Conservation (phyloP, 2,113 vertebrate species). For the Boulengeromyrus knoepffleri region DNA sequence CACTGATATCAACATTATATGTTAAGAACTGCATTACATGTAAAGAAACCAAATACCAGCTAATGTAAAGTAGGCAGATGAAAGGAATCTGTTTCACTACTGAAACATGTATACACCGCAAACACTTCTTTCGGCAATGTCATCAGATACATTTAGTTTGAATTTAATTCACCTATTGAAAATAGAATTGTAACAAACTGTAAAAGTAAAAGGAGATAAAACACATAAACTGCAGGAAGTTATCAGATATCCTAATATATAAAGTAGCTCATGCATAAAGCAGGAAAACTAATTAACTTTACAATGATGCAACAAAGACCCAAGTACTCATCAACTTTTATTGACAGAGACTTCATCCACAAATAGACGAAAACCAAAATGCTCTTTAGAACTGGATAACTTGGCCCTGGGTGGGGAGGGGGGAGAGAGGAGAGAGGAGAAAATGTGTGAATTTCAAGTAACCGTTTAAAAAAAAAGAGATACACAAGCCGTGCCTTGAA, state of each 20-base stretch:
- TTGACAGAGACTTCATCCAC: slow-evolving; percentile 3
- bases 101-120: not conserved
- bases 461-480: not conserved
- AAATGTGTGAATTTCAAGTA: not conserved
- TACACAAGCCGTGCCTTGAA: not conserved
- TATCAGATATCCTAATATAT: not conserved
- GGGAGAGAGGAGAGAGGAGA: not conserved
- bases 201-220: not conserved
- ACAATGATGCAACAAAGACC: not conserved
- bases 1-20: not conserved
- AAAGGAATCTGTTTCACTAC: not conserved
- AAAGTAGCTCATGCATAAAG: not conserved
- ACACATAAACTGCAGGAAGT: not conserved
- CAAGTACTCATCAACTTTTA: not conserved
- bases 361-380: not conserved
- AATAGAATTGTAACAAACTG: not conserved
- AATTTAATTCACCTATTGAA: not conserved
- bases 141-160: not conserved
- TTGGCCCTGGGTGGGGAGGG: slow-evolving; percentile 7
- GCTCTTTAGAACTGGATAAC: slow-evolving; percentile 22
- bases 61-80: not conserved
- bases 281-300: not conserved
- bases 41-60: not conserved
- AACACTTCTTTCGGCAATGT: not conserved
- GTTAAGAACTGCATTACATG: not conserved